Percentiles rank a stretch among this genome's conserved stretches.
These are phyloP conservation scores for Nipponacmea schrenckii DNA, from an alignment of 2,888 invertebrate genomes.

Conservation along the genomic window DNA sequence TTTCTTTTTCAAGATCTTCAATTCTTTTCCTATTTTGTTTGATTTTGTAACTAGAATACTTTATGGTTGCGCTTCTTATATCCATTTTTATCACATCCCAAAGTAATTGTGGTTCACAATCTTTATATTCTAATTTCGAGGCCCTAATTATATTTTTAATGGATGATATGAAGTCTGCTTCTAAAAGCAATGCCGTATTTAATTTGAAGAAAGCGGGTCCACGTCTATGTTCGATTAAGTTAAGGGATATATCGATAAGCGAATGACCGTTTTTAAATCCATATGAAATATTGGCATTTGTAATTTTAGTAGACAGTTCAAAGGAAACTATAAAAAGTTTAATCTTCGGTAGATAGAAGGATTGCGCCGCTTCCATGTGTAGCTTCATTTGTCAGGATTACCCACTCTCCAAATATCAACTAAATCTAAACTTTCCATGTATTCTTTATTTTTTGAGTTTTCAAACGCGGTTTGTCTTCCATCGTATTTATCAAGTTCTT, in stretches of 20 bases:
- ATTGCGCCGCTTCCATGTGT: conserved; percentile 17
- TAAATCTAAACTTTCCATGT: neutral
- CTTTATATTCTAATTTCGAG: neutral
- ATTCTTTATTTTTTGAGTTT: no score
- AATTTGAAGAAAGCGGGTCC: conserved; percentile 14
- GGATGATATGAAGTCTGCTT: neutral
- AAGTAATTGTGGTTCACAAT: neutral
- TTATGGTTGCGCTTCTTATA: neutral
- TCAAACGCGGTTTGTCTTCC: neutral
- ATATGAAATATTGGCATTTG: no score
- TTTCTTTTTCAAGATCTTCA: no score
- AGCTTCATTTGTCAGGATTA: conserved; percentile 11
- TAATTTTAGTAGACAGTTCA: neutral
- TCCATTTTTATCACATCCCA: conserved; percentile 1
- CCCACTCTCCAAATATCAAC: conserved; percentile 1
- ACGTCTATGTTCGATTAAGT: neutral
- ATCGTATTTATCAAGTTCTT: neutral
- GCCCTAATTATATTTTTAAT: conserved; percentile 6
- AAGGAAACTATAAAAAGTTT: conserved; percentile 12
- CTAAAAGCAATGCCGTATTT: conserved; percentile 7
- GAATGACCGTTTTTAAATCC: no score
- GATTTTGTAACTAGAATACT: neutral
- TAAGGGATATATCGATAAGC: no score
- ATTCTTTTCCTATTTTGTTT: no score
- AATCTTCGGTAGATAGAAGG: conserved; percentile 2